phyloP scores from a whole-genome alignment of 2,888 invertebrate species.

The Syritta pipiens region DNA sequence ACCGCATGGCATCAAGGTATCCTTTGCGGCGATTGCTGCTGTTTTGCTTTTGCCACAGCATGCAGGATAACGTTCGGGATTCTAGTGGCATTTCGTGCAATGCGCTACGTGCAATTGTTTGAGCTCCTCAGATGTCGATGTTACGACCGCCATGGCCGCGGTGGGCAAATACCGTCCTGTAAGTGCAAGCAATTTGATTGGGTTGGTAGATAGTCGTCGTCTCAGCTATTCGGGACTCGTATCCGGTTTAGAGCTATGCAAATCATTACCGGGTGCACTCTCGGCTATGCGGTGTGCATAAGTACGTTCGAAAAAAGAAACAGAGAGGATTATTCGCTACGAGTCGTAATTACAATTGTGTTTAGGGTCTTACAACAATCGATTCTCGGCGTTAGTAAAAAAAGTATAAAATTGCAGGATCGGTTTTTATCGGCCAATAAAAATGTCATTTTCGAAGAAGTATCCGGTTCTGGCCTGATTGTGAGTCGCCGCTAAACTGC shows the following conservation, averaged over 20 bases:
- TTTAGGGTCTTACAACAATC: constrained; percentile 24
- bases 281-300: constrained; percentile 13
- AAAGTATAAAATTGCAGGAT: constrained; percentile 67
- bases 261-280: constrained; percentile 25
- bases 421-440: constrained; percentile 79
- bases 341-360: no score
- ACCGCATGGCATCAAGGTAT: not conserved
- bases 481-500: constrained; percentile 19
- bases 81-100: constrained; percentile 48
- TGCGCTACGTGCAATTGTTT: constrained; percentile 46
- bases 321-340: not conserved
- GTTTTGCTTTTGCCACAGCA: constrained; percentile 17
- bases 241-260: constrained; percentile 20
- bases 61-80: constrained; percentile 26
- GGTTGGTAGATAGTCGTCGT: constrained; percentile 9
- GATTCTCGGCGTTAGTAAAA: constrained; percentile 76
- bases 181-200: constrained; percentile 17
- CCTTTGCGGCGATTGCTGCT: constrained; percentile 40
- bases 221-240: constrained; percentile 1
- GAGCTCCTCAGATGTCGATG: not conserved
- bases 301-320: constrained; percentile 3
- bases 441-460: constrained; percentile 78
- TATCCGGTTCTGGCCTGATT: constrained; percentile 34
- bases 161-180: no score
- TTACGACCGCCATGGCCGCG: no score